phyloP scores from a whole-genome alignment of 2,113 vertebrate genomes.

The Eretmodus cyanostictus region DNA sequence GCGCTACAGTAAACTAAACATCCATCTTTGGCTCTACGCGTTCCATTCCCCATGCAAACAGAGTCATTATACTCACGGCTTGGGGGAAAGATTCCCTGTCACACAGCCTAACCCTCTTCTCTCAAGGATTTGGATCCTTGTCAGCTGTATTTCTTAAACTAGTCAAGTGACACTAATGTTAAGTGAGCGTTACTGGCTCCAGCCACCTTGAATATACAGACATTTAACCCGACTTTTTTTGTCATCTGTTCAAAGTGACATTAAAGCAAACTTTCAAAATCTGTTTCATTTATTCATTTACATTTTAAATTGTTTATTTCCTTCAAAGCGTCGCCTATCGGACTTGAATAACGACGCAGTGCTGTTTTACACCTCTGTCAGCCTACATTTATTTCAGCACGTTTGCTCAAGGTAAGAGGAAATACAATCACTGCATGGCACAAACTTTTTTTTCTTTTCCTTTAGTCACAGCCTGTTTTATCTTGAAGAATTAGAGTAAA shows the following conservation, averaged over 20 bases:
- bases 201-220: slow-evolving; percentile 36
- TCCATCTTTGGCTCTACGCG: slow-evolving; percentile 61
- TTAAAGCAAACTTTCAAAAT: background rate
- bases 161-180: slow-evolving; percentile 50
- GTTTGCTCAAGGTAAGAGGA: background rate
- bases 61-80: slow-evolving; percentile 58
- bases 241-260: slow-evolving; percentile 10
- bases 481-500: background rate
- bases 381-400: background rate
- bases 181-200: slow-evolving; percentile 32
- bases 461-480: background rate
- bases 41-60: slow-evolving; percentile 56
- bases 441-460: background rate
- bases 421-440: background rate
- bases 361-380: background rate
- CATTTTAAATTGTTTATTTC: accelerated
- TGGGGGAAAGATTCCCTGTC: slow-evolving; percentile 48
- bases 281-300: accelerated
- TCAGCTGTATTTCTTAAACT: slow-evolving; percentile 50
- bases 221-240: background rate
- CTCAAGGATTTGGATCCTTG: slow-evolving; percentile 36
- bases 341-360: background rate
- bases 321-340: background rate
- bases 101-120: slow-evolving; percentile 32
- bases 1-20: slow-evolving; percentile 60